phyloP scores from a whole-genome alignment of 2,113 vertebrate species.

The Suricata suricatta region DNA sequence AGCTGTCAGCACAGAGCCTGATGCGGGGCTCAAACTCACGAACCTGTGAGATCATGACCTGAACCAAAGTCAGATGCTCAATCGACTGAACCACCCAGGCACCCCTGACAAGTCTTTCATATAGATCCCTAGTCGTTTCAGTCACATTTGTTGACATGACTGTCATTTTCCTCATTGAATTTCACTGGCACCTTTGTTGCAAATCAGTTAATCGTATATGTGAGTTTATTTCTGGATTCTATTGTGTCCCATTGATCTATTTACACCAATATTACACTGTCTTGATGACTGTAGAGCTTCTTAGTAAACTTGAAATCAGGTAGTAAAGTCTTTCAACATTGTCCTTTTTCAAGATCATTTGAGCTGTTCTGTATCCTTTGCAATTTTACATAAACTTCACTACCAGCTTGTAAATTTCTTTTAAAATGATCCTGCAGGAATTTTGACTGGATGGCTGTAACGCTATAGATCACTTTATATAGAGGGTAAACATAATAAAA shows the following conservation, averaged over 20 bases:
- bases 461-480: background rate
- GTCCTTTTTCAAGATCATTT: background rate
- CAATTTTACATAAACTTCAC: background rate
- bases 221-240: background rate
- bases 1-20: too few species aligned
- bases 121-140: background rate
- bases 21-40: too few species aligned
- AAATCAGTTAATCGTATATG: background rate
- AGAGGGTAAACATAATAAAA: background rate
- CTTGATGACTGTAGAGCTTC: background rate
- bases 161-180: background rate
- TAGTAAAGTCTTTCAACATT: background rate
- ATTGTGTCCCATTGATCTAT: background rate
- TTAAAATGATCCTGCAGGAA: background rate
- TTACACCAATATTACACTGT: background rate
- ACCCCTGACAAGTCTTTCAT: too few species aligned
- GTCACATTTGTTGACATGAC: background rate
- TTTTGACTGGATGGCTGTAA: conserved; percentile 32
- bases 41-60: too few species aligned
- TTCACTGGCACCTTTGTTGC: background rate
- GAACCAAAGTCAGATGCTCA: too few species aligned
- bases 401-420: background rate
- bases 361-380: background rate
- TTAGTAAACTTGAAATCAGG: background rate
- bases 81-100: too few species aligned